Evolutionary conservation across 23 tunicate genomes (phyloP), one percentile per base, ranked within the genome.

Genomic region (Halocynthia aurantium): DNA sequence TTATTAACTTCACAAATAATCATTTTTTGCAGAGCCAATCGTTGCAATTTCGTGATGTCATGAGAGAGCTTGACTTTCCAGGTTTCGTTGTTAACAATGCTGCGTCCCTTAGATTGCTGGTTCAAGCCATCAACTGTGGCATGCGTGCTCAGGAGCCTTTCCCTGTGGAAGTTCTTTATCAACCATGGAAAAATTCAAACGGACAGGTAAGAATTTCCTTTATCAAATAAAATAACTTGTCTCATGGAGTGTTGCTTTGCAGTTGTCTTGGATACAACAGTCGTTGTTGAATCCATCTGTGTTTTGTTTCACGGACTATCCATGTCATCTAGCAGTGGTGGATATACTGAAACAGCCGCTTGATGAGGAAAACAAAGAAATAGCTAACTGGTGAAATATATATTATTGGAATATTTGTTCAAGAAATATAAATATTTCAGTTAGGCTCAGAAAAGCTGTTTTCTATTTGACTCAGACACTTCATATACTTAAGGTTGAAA

Each of bases 211-310:
- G 52, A 6, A 19, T 11, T 40, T 62, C 55, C n/a, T 11, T 63
- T 0, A 10, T 60, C 64, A 60, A 15, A 15, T 60, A 17, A 60
- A 60, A 60, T 60, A n/a, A 15, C 64, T n/a, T 60, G n/a, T 60
- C 64, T 58, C 17, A 58, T 58, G 2, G 21, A 20, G 22, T 67
- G 21, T 19, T 50, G 2, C 17, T 76, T 66, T 44, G 10, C 53
- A 92, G 98, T 53, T 92, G 6, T 86, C 93, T n/a, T 86, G 81
- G 80, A 81, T 92, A 51, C 85, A 83, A 52, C 82, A 76, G 49
- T 70, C 84, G 2, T 44, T 92, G 55, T 55, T 57, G 13, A 68
- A 86, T 55, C 72, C 92, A 7, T 21, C 57, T 67, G 61, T 86
- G 44, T 83, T 82, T 73, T 77, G 84, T 52, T 73, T 92, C 57